Evolutionary conservation across 2,888 invertebrate species (phyloP).

Genomic region (Caenorhabditis panamensis): DNA sequence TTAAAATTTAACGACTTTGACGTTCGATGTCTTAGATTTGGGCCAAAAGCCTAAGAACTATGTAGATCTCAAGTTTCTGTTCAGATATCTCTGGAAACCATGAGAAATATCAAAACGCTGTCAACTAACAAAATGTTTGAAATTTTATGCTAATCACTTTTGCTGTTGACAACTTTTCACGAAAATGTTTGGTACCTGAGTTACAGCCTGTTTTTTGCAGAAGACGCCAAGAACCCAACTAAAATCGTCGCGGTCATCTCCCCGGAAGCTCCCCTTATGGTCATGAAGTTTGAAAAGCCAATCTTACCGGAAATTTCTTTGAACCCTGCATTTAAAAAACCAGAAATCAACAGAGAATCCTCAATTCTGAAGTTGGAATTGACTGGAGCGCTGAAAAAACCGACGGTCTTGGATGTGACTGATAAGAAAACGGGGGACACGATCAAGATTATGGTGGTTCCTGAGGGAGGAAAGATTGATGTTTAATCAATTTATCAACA

Average conservation of each 20-base stretch:
- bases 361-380: not conserved
- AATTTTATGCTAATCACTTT: too few species aligned
- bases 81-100: too few species aligned
- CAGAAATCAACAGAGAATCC: not conserved
- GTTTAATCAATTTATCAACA: too few species aligned
- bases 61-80: too few species aligned
- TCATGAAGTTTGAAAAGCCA: constrained; percentile 37
- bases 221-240: not conserved
- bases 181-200: too few species aligned
- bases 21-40: too few species aligned
- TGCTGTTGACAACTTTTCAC: too few species aligned
- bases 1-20: too few species aligned
- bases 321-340: not conserved
- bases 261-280: constrained; percentile 2
- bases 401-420: not conserved
- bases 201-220: too few species aligned
- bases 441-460: not conserved
- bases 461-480: not conserved
- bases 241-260: constrained; percentile 21
- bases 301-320: constrained; percentile 31
- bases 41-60: too few species aligned
- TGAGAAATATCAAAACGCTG: too few species aligned
- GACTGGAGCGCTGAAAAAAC: not conserved
- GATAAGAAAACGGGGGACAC: not conserved
- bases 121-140: too few species aligned